Evolutionary conservation across 2,113 vertebrate species (phyloP).

Genomic region (Camelus dromedarius): DNA sequence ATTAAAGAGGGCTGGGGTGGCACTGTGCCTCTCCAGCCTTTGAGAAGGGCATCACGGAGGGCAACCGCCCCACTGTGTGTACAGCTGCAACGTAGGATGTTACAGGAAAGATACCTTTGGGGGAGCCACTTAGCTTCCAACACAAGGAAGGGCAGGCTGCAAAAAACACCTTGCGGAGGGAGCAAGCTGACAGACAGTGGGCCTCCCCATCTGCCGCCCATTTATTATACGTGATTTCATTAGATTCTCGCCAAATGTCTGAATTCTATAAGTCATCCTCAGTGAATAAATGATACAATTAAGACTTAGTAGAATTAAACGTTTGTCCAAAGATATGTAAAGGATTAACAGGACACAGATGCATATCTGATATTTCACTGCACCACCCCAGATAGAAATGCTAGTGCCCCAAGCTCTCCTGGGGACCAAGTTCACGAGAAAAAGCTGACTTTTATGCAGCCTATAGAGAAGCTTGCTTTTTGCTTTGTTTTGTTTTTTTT

Average conservation of each 20-base stretch:
- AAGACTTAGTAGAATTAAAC: neutral
- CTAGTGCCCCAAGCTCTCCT: neutral
- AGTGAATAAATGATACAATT: constrained; percentile 24
- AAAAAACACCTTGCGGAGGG: neutral
- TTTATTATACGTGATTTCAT: neutral
- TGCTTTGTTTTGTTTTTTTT: neutral
- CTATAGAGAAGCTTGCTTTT: neutral
- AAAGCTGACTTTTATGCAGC: neutral
- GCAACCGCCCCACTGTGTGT: neutral
- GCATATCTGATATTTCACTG: neutral
- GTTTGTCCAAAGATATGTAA: neutral
- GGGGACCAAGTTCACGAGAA: neutral
- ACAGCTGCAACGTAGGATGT: neutral
- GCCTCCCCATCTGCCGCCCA: too few relatives aligned
- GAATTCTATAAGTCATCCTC: neutral
- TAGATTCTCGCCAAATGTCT: neutral
- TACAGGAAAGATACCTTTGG: neutral
- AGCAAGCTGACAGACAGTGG: too few relatives aligned
- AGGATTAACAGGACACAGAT: neutral
- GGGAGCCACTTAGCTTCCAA: neutral
- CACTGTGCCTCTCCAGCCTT: neutral
- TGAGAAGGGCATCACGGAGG: neutral
- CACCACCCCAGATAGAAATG: neutral
- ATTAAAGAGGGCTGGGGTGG: neutral
- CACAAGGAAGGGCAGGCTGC: neutral